Base-by-base conservation (phyloP, 2,797 vertebrate species). In the Paratrypauchen microcephalus region DNA sequence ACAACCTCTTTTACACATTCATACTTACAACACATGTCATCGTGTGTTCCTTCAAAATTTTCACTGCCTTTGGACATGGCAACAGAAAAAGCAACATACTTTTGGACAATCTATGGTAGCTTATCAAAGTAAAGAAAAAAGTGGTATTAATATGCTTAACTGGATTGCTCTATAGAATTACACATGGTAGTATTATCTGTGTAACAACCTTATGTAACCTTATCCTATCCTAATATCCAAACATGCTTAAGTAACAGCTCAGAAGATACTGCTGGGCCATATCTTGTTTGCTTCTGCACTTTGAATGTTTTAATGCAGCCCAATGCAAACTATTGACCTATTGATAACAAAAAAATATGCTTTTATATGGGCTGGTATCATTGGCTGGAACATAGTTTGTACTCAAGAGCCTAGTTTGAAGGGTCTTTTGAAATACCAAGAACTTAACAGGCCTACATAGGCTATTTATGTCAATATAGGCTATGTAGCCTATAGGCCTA, bases 21-120 rank as follows among this genome's bases (percentile, higher is more conserved):
- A 32, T 36, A 32, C 30, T 23, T 71, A 60, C 60, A 11, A 64
- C n/a, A 13, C 65, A 39, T 12, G 3, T 71, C 41, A 16, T 45
- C 41, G 15, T 45, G 13, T 13, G 41, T 45, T 45, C 12, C 41
- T 45, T 45, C 61, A 24, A 60, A n/a, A 16, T 56, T 72, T 50
- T 56, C 54, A n/a, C 58, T 50, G 48, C 16, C 63, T 24, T 28
- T 18, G 28, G 66, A 36, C 50, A 13, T 66, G 30, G 32, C n/a
- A 48, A 12, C 16, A 39, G 39, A 16, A 55, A 8, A 8, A n/a
- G 58, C 0, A 1, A 32, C 56, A 24, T 39, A 24, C 63, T 68
- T 18, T 58, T 52, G 56, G 2, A 6, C 15, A 28, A 58, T 28
- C 24, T 18, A 59, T 19, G 28, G 28, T 26, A 28, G 24, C 6